Conservation (phyloP, 2,113 vertebrate species). For the Aleadryas rufinucha region DNA sequence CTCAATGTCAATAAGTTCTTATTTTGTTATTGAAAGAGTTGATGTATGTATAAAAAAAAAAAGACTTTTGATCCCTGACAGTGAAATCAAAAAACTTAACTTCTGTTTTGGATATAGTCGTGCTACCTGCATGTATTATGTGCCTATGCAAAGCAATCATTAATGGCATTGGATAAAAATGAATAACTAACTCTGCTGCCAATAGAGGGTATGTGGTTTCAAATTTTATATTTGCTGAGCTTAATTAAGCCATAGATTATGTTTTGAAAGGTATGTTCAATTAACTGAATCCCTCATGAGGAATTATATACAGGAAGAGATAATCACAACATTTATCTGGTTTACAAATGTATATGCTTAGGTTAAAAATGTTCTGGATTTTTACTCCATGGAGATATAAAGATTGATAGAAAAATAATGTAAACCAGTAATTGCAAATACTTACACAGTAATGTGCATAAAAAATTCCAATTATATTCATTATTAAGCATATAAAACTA, state of each 20-base stretch:
- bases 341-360: conserved; percentile 94
- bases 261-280: conserved; percentile 94
- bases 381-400: conserved; percentile 73
- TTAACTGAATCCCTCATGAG: conserved; percentile 95
- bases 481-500: conserved; percentile 49
- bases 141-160: conserved; percentile 81
- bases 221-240: conserved; percentile 96
- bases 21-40: conserved; percentile 84
- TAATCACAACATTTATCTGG: conserved; percentile 98
- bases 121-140: conserved; percentile 82
- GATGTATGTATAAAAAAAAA: conserved; percentile 66
- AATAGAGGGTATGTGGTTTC: conserved; percentile 81
- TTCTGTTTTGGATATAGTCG: conserved; percentile 79
- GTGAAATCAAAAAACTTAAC: conserved; percentile 83
- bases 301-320: conserved; percentile 90
- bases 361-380: conserved; percentile 87
- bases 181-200: conserved; percentile 82
- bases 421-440: conserved; percentile 67
- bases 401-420: conserved; percentile 73
- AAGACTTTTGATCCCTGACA: conserved; percentile 78
- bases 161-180: conserved; percentile 81
- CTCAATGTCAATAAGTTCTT: conserved; percentile 79
- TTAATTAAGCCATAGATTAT: conserved; percentile 99
- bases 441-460: conserved; percentile 21
- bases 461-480: conserved; percentile 42